These are phyloP conservation scores for Dipodomys ordii DNA, from an alignment of 2,113 vertebrate species.

Conservation along the genomic window DNA sequence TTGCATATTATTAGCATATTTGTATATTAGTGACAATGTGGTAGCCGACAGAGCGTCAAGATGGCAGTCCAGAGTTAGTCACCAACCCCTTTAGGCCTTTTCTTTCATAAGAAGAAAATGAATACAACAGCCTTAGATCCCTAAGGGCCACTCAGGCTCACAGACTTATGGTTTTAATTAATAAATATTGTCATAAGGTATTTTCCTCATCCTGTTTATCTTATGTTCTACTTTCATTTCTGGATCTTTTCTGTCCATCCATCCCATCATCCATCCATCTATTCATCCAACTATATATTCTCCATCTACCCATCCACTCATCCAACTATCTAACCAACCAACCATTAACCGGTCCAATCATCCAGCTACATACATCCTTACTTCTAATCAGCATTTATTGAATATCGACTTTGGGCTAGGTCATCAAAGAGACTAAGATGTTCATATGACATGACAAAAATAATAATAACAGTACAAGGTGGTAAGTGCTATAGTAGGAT, in stretches of 20 bases:
- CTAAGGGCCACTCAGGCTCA: not conserved
- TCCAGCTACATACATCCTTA: not conserved
- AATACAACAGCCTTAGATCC: not conserved
- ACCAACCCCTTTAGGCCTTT: not conserved
- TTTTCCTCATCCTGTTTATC: not conserved
- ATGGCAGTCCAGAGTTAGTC: not conserved
- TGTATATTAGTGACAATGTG: not conserved
- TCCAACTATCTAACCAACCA: not conserved
- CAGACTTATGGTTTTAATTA: not conserved
- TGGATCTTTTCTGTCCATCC: not conserved
- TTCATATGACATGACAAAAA: not conserved
- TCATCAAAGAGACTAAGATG: not conserved
- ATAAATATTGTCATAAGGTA: not conserved
- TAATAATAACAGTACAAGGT: not conserved
- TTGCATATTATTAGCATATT: not conserved
- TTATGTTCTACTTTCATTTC: conserved; percentile 4
- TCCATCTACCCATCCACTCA: too few species aligned
- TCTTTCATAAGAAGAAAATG: not conserved
- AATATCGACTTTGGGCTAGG: not conserved
- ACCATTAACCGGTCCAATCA: not conserved
- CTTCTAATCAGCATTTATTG: not conserved
- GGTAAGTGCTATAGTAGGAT: not conserved
- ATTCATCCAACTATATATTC: not conserved
- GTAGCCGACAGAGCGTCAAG: not conserved
- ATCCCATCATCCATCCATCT: too few species aligned